These are phyloP conservation scores for Aphaenogaster rudis DNA, from an alignment of 1,140 invertebrate species.

Conservation along the genomic window DNA sequence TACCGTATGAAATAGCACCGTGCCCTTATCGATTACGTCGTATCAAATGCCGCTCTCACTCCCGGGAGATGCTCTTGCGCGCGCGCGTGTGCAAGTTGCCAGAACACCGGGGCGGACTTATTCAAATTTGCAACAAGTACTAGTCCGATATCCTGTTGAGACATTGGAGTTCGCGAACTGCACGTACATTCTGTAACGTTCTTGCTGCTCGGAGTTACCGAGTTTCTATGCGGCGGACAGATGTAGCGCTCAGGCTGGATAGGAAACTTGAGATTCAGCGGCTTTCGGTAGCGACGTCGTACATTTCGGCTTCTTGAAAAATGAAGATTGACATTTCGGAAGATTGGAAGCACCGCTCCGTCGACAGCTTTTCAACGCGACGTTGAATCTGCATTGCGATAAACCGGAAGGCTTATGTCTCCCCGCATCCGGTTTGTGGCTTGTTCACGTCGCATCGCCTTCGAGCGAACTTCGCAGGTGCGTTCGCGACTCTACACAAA, in stretches of 20 bases:
- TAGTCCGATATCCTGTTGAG: constrained; percentile 42
- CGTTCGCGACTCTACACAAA: neutral
- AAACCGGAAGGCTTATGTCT: neutral
- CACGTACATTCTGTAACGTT: constrained; percentile 27
- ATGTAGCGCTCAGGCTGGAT: neutral
- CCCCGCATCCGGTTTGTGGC: neutral
- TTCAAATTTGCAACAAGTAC: constrained; percentile 61
- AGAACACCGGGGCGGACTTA: constrained; percentile 14
- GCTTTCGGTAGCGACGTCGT: constrained; percentile 1
- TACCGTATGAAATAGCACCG: constrained; percentile 19
- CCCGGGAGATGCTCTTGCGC: neutral
- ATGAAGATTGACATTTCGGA: constrained; percentile 24
- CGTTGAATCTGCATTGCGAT: constrained; percentile 10
- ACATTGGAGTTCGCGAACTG: constrained; percentile 21
- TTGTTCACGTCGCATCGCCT: neutral
- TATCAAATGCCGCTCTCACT: constrained; percentile 34
- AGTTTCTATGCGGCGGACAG: neutral
- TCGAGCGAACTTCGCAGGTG: neutral
- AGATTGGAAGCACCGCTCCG: neutral
- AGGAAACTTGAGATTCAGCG: neutral
- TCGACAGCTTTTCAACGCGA: neutral
- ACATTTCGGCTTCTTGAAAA: neutral
- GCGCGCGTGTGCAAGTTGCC: constrained; percentile 20
- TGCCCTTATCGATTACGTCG: constrained; percentile 47
- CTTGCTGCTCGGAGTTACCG: constrained; percentile 20